These are phyloP conservation scores for Zophobas atratus DNA, from an alignment of 1,140 invertebrate genomes.

Conservation along the genomic window DNA sequence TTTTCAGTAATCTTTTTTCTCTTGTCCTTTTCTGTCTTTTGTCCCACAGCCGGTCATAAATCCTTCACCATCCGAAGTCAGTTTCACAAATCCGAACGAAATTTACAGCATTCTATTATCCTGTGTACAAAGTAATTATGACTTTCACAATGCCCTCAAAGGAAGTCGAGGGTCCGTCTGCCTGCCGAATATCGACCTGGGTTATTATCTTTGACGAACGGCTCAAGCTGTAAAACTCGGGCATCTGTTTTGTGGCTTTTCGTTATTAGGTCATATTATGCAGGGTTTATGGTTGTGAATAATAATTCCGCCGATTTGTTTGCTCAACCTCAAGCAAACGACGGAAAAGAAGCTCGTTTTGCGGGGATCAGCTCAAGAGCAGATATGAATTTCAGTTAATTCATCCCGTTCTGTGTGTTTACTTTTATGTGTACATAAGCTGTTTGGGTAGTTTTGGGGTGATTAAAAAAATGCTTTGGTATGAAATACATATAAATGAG, in stretches of 20 bases:
- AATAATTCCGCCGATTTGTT: constrained; percentile 1
- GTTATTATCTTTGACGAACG: constrained; percentile 38
- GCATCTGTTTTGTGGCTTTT: constrained; percentile 33
- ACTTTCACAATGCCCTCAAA: constrained; percentile 44
- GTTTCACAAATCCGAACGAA: constrained; percentile 45
- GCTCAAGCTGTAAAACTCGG: constrained; percentile 22
- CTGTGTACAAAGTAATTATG: constrained; percentile 49
- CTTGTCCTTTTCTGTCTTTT: constrained; percentile 20
- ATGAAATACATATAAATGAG: too few species aligned
- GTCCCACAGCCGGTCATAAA: constrained; percentile 40
- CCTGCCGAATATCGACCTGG: constrained; percentile 38
- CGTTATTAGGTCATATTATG: constrained; percentile 24
- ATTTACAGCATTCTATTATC: constrained; percentile 45
- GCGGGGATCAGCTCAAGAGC: too few species aligned
- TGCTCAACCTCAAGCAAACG: neutral
- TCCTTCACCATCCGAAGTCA: constrained; percentile 45
- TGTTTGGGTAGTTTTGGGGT: too few species aligned
- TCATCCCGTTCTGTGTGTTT: too few species aligned
- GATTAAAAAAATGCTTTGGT: too few species aligned
- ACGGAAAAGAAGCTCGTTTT: too few species aligned
- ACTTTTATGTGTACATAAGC: too few species aligned
- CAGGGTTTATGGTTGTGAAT: neutral
- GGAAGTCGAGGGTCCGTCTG: constrained; percentile 38
- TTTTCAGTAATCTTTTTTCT: constrained; percentile 31
- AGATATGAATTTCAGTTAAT: too few species aligned